These are phyloP conservation scores for Taxidea taxus DNA, from an alignment of 2,113 vertebrate species.

Conservation along the genomic window DNA sequence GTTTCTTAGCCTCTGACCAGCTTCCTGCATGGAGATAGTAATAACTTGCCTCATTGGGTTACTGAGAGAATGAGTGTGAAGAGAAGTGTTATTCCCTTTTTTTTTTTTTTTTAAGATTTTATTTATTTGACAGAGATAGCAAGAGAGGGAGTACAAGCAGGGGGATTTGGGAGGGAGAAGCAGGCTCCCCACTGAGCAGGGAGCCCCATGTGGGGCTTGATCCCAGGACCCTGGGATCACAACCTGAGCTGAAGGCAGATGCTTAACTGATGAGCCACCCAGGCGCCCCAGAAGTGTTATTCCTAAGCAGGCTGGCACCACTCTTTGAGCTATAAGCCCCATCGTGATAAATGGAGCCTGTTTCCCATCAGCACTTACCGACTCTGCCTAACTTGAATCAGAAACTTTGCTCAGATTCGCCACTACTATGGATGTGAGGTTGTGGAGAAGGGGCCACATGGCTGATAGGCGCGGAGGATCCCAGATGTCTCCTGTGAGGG, in stretches of 20 bases:
- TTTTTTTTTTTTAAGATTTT: too few species aligned
- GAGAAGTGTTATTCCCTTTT: not conserved
- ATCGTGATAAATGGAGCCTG: not conserved
- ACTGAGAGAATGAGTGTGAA: not conserved
- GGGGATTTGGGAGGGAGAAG: too few species aligned
- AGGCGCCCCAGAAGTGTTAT: not conserved
- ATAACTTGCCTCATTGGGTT: not conserved
- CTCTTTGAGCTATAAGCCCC: not conserved
- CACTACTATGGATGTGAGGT: not conserved
- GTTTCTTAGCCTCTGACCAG: not conserved
- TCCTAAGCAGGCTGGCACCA: not conserved
- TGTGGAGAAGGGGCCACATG: not conserved
- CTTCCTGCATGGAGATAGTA: not conserved
- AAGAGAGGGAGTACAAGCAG: too few species aligned
- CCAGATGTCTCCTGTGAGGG: not conserved
- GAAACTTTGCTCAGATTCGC: not conserved
- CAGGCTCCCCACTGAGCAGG: too few species aligned
- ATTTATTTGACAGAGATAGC: too few species aligned
- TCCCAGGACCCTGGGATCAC: too few species aligned
- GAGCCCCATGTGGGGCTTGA: too few species aligned
- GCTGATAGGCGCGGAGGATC: not conserved
- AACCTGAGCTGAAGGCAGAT: too few species aligned
- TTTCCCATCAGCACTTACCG: not conserved
- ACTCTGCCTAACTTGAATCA: not conserved
- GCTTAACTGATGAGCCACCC: too few species aligned